Evolutionary conservation across 2,888 invertebrate species (phyloP), one percentile per base, ranked within the genome.

Genomic region (Drosophila mayaguana): DNA sequence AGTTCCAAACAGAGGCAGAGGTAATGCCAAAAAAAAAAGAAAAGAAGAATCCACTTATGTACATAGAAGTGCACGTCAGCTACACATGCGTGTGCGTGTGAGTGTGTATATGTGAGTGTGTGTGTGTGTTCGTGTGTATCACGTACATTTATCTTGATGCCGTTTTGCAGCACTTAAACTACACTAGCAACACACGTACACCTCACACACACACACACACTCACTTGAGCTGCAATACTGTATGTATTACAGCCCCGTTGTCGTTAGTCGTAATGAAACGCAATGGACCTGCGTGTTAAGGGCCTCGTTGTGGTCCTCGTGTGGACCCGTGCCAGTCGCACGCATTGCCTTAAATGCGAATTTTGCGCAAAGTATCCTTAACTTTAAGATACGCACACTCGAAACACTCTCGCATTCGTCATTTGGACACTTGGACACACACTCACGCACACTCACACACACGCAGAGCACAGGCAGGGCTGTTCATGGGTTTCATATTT

Each of bases 101-200:
- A n/a, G 25, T 11, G 25, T 46, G 2, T 28, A n/a, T 50, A 12
- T 50, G 6, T 32, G 12, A 8, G 2, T 7, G 32, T n/a, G 5
- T 18, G 12, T 50, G 12, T 50, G 6, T 18, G 12, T 61, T 57
- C 54, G 25, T 66, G 72, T 82, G 55, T 84, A 81, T 83, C 89
- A 86, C 89, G 89, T 89, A 86, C 87, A 80, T 83, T 89, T 89
- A 87, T 88, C 85, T 86, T 80, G 83, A 89, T 88, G 84, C 89
- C 84, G 78, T 81, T 85, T 83, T 81, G 84, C 73, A 84, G 89
- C 88, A 89, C 89, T 89, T 89, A 88, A 85, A 81, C 73, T 55
- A 74, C 81, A 82, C 85, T 83, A 78, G 80, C 75, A 81, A 71
- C 73, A 64, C 68, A 59, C 48, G 20, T 66, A 62, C 45, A 14